These are phyloP conservation scores for Cheilosia grossa DNA, from an alignment of 2,888 invertebrate genomes.

Conservation along the genomic window DNA sequence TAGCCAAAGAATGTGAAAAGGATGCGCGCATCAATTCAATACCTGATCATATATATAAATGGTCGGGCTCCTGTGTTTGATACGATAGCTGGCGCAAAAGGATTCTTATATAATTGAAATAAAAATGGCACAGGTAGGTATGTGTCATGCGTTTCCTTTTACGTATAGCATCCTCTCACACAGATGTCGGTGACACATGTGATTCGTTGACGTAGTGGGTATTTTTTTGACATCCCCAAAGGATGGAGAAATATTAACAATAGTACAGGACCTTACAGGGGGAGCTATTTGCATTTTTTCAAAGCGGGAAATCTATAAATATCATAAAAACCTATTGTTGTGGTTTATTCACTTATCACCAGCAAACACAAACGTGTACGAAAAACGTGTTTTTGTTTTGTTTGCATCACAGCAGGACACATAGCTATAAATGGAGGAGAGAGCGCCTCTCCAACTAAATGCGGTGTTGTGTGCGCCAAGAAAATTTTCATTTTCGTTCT, in stretches of 20 bases:
- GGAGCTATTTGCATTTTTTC: constrained; percentile 59
- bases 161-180: constrained; percentile 38
- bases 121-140: constrained; percentile 70
- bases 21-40: constrained; percentile 70
- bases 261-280: neutral
- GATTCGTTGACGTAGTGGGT: constrained; percentile 36
- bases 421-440: constrained; percentile 33
- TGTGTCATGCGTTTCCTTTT: constrained; percentile 64
- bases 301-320: constrained; percentile 64
- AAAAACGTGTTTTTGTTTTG: constrained; percentile 17
- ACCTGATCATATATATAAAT: constrained; percentile 46
- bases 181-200: constrained; percentile 73
- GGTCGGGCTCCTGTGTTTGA: constrained; percentile 53
- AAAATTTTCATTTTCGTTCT: constrained; percentile 66
- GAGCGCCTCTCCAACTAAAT: constrained; percentile 10
- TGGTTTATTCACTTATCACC: constrained; percentile 69
- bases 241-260: constrained; percentile 42
- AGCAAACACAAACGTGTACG: constrained; percentile 24
- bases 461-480: constrained; percentile 56
- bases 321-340: constrained; percentile 52
- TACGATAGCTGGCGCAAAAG: constrained; percentile 58
- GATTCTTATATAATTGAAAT: constrained; percentile 65
- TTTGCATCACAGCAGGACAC: constrained; percentile 60
- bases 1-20: constrained; percentile 48
- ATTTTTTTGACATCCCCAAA: constrained; percentile 1